Evolutionary conservation across 2,797 vertebrate species (phyloP), one percentile per base, ranked within the genome.

Genomic region (Poeciliopsis infans): DNA sequence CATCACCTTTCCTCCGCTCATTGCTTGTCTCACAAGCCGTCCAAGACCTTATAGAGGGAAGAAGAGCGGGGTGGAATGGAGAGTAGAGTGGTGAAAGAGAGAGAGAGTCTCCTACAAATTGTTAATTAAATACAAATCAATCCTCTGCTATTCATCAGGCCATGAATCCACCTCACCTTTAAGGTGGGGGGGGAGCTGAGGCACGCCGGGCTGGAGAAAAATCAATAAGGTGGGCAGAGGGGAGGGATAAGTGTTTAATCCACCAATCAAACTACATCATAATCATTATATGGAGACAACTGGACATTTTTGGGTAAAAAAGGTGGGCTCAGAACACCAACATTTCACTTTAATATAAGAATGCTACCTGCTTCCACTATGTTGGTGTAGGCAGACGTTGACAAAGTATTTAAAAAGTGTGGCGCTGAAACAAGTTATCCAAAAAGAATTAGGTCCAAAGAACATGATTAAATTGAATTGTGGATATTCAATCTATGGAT

Each of bases 71-170:
- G 86, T 78, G 90, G 88, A 82, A 90, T 75, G 83, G 75, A 68
- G 89, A 91, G 87, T 82, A 31, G 79, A 76, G 92, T 55, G 0
- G 75, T 74, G 91, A 90, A 73, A 77, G 92, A 91, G 84, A 85
- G 84, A 85, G 88, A 93, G 91, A 95, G 92, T 96, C 95, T 97
- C 95, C 92, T 86, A 96, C 96, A 98, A 98, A 99, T 98, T 96
- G 97, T 98, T 98, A 96, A 97, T 99, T 98, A 99, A 99, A 97
- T 96, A 96, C 96, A 86, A 98, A 99, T 99, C 97, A 97, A 98
- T 98, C 94, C 94, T 76, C 45, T 74, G 94, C 93, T 96, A 96
- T 99, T 97, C 96, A 97, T 98, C 97, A 98, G 93, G 0, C 91
- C 92, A 90, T 93, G 94, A 94, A 93, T 95, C 92, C 91, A 89